Percentiles rank a stretch among this genome's conserved stretches.
Conservation (phyloP, 2,888 invertebrate species). For the Coenonympha glycerion region DNA sequence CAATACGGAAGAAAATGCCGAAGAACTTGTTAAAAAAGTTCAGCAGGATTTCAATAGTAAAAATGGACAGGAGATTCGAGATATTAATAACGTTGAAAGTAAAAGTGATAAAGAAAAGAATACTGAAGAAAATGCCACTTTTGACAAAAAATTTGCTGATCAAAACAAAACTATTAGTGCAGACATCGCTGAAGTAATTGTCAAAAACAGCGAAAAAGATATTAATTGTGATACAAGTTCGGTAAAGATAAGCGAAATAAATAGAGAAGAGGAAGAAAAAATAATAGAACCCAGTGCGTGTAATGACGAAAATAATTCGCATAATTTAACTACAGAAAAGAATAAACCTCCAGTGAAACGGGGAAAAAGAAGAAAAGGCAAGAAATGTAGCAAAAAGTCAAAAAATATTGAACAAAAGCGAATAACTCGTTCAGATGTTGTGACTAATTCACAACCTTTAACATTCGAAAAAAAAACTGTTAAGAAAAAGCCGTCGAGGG, state of each 20-base stretch:
- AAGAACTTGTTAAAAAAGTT: background rate
- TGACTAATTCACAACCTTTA: conserved; percentile 19
- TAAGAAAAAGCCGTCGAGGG: conserved; percentile 53
- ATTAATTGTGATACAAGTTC: background rate
- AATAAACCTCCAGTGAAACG: conserved; percentile 25
- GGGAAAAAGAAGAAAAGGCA: conserved; percentile 21
- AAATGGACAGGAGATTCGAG: conserved; percentile 2
- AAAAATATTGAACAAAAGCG: conserved; percentile 30
- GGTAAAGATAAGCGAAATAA: background rate
- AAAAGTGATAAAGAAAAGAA: background rate
- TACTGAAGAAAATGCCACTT: background rate
- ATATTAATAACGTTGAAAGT: background rate
- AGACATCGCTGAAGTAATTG: background rate
- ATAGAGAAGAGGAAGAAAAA: background rate
- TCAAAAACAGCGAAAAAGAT: background rate
- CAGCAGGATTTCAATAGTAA: background rate
- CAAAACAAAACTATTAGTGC: background rate
- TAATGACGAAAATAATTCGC: conserved; percentile 12
- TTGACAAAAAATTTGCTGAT: too few species aligned
- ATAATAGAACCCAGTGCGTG: background rate
- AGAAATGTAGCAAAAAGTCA: too few species aligned
- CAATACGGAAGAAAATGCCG: background rate
- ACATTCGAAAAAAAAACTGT: conserved; percentile 26
- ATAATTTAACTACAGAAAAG: conserved; percentile 12
- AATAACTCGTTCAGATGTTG: conserved; percentile 37